A percentile compares a stretch with the other conserved stretches of the same genome.
Conservation (phyloP, 2,797 vertebrate genomes). For the Ibycter americanus region DNA sequence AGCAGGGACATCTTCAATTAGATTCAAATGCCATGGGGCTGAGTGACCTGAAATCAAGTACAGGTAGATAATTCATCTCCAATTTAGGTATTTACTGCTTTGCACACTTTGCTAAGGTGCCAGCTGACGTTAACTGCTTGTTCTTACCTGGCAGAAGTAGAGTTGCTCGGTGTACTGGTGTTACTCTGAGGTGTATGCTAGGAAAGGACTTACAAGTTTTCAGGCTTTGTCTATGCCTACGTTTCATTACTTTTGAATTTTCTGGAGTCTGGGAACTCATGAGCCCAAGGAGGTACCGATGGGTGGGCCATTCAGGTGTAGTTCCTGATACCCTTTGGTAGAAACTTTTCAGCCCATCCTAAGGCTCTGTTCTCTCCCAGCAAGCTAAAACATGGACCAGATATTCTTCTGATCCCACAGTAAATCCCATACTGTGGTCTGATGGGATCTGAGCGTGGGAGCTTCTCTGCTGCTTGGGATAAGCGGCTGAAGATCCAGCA, state of each 20-base stretch:
- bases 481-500: not conserved
- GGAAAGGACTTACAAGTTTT: not conserved
- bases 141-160: not conserved
- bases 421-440: not conserved
- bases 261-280: not conserved
- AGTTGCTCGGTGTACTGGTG: not conserved
- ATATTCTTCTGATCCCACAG: accelerated
- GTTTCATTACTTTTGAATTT: not conserved
- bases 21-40: not conserved
- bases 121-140: not conserved
- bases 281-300: accelerated
- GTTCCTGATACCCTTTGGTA: not conserved
- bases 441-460: not conserved
- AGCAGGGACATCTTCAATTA: too few species aligned
- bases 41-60: not conserved
- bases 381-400: not conserved
- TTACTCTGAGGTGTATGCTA: not conserved
- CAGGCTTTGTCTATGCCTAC: not conserved
- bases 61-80: not conserved
- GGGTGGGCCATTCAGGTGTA: not conserved
- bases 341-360: not conserved
- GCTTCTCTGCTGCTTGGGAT: not conserved
- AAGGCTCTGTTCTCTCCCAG: not conserved
- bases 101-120: not conserved
- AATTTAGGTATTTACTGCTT: not conserved